These are phyloP conservation scores for Benthosema pterotum DNA, from an alignment of 2,797 vertebrate genomes.

Conservation along the genomic window DNA sequence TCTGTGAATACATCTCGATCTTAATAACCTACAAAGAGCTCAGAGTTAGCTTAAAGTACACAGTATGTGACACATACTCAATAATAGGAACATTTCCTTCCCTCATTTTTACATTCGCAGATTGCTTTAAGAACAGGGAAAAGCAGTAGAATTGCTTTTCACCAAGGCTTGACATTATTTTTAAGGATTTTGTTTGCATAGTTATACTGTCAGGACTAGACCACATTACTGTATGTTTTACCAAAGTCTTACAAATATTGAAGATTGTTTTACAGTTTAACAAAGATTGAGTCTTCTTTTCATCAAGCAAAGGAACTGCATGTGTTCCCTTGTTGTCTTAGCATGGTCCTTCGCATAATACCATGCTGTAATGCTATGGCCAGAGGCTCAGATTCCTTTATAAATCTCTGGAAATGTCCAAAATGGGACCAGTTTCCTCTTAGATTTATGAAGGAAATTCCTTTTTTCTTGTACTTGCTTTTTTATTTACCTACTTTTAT, in stretches of 20 bases:
- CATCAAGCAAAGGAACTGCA: constrained; percentile 45
- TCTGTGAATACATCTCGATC: constrained; percentile 41
- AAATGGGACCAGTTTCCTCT: constrained; percentile 44
- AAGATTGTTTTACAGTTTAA: background rate
- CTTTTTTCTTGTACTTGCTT: too few relatives aligned
- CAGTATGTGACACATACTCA: constrained; percentile 10
- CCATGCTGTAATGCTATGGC: constrained; percentile 45
- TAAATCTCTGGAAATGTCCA: constrained; percentile 61
- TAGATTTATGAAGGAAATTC: constrained; percentile 43
- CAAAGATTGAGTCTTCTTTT: background rate
- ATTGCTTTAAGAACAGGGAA: constrained; percentile 39
- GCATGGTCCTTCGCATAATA: constrained; percentile 17
- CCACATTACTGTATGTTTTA: background rate
- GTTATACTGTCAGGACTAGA: background rate
- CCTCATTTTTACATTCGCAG: constrained; percentile 28
- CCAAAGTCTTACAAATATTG: constrained; percentile 8
- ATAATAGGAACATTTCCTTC: constrained; percentile 38
- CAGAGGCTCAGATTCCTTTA: constrained; percentile 53
- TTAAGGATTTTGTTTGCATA: constrained; percentile 30
- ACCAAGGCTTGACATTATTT: constrained; percentile 14
- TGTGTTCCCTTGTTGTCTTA: constrained; percentile 29
- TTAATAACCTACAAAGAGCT: constrained; percentile 45
- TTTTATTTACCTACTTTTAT: too few relatives aligned
- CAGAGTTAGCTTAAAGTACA: constrained; percentile 59
- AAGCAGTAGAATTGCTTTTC: constrained; percentile 19